phyloP scores from a whole-genome alignment of 1,140 invertebrate species.

The Euglossa dilemma region DNA sequence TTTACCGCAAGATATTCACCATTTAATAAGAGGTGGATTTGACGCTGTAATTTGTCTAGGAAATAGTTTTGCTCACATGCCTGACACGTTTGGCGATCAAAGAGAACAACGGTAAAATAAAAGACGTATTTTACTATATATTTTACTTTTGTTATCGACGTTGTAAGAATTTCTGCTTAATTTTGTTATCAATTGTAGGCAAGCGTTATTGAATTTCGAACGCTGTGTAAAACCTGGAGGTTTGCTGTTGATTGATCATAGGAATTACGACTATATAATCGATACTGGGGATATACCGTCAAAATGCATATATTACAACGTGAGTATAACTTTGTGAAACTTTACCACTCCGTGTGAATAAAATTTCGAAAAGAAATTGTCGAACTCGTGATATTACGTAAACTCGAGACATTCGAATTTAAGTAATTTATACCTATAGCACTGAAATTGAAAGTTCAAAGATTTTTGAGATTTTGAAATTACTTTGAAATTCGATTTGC shows the following conservation, averaged over 20 bases:
- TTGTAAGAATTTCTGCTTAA: background rate
- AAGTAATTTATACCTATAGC: background rate
- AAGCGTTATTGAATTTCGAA: slow-evolving; percentile 89
- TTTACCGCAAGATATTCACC: slow-evolving; percentile 86
- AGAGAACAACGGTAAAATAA: slow-evolving; percentile 87
- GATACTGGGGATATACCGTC: slow-evolving; percentile 88
- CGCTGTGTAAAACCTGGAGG: slow-evolving; percentile 93
- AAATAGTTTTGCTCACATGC: slow-evolving; percentile 94
- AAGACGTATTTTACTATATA: background rate
- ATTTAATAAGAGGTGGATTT: slow-evolving; percentile 85
- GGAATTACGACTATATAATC: slow-evolving; percentile 93
- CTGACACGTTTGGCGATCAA: slow-evolving; percentile 90
- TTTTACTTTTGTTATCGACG: background rate
- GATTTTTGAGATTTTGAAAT: too few species aligned
- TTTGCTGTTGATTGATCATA: slow-evolving; percentile 91
- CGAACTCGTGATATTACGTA: background rate
- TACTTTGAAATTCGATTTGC: too few species aligned
- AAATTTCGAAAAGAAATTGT: background rate
- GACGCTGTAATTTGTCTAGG: slow-evolving; percentile 93
- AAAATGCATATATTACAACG: slow-evolving; percentile 94
- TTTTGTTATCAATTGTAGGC: slow-evolving; percentile 71
- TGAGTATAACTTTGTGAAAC: slow-evolving; percentile 81
- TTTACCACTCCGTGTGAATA: background rate
- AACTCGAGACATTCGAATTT: background rate
- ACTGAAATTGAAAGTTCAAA: background rate